Conservation (phyloP, 1,140 invertebrate genomes). For the Drosophila novamexicana region DNA sequence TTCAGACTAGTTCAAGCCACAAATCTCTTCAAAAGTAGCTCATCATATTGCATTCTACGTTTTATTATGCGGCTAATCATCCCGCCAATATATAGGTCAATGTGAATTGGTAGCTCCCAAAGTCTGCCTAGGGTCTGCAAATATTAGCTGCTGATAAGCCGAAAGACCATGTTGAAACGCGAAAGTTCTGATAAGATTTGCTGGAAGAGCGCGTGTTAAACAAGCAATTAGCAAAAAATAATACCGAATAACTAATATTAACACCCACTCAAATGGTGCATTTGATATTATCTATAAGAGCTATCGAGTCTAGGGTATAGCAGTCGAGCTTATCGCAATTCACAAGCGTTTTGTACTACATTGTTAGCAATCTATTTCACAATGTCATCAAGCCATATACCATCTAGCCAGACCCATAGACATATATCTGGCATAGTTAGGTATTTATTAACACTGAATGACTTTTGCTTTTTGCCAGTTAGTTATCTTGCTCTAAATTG, state of each 20-base stretch:
- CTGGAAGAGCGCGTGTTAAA: not conserved
- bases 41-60: not conserved
- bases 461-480: too few relatives aligned
- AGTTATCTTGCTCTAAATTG: too few relatives aligned
- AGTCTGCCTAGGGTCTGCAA: not conserved
- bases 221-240: not conserved
- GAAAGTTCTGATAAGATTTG: slow-evolving; percentile 13
- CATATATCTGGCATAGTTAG: not conserved
- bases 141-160: slow-evolving; percentile 8
- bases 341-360: not conserved
- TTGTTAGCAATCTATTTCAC: not conserved
- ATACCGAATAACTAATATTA: not conserved
- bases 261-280: too few relatives aligned
- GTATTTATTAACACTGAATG: not conserved
- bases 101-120: not conserved
- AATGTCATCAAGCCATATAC: slow-evolving; percentile 4
- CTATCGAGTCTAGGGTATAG: not conserved
- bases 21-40: not conserved
- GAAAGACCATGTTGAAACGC: not conserved
- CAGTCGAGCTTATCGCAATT: not conserved
- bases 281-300: not conserved
- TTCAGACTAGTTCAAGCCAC: not conserved
- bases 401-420: not conserved
- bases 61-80: not conserved
- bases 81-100: slow-evolving; percentile 20